Evolutionary conservation across 64 coral and sea anemone genomes (phyloP).

Genomic region (Hydrozoanthus tunicans): DNA sequence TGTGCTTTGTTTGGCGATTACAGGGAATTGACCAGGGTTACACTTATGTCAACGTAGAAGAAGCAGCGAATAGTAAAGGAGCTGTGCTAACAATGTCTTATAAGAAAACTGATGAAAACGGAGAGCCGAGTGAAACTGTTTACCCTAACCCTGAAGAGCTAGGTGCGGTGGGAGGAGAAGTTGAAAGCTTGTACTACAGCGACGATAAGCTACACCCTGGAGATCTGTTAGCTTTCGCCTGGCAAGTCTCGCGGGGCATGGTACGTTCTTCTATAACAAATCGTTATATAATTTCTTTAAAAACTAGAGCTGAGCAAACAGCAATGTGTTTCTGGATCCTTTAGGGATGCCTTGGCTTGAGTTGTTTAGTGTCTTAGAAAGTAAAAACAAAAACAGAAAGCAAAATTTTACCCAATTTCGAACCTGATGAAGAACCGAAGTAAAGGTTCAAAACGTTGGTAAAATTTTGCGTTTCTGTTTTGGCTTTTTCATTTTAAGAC

Average conservation of each 20-base stretch:
- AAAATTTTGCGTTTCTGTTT: too few relatives aligned
- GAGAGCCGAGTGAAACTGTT: not conserved
- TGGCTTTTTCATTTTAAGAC: too few relatives aligned
- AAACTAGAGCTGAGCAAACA: too few relatives aligned
- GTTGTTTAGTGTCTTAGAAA: too few relatives aligned
- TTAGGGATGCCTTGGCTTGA: too few relatives aligned
- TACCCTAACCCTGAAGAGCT: not conserved
- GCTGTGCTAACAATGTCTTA: slow-evolving; percentile 1
- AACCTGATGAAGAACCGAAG: too few relatives aligned
- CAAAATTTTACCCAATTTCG: too few relatives aligned
- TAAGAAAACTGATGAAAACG: not conserved
- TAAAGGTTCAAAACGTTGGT: too few relatives aligned
- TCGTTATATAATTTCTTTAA: not conserved
- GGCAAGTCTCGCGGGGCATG: slow-evolving; percentile 54
- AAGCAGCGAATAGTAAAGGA: not conserved
- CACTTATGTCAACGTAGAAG: slow-evolving; percentile 30
- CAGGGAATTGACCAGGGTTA: slow-evolving; percentile 4
- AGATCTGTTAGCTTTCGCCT: slow-evolving; percentile 47
- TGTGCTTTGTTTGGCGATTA: not conserved
- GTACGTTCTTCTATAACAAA: not conserved
- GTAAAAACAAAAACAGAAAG: too few relatives aligned
- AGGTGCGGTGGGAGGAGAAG: not conserved
- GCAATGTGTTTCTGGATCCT: too few relatives aligned
- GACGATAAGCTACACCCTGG: not conserved
- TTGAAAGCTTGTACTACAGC: not conserved